Conservation (phyloP, 2,797 vertebrate genomes). For the Danio jaintianensis region DNA sequence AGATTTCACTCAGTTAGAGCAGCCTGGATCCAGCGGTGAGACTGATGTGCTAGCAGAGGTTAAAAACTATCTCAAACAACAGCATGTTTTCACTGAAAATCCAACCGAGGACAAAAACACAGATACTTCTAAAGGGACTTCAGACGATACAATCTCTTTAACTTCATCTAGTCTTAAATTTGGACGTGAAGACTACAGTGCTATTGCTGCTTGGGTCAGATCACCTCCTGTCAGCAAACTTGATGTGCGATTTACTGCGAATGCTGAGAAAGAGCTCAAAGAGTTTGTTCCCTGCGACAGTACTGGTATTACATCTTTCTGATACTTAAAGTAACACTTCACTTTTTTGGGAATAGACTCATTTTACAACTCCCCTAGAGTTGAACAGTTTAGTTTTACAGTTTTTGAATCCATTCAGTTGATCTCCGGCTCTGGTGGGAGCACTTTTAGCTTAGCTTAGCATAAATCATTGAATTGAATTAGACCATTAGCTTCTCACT, state of each 20-base stretch:
- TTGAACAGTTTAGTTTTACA: too few relatives aligned
- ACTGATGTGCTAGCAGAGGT: constrained; percentile 34
- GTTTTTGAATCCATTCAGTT: too few relatives aligned
- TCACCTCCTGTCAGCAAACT: constrained; percentile 78
- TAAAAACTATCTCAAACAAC: constrained; percentile 65
- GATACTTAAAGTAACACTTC: too few relatives aligned
- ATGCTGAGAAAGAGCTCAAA: constrained; percentile 79
- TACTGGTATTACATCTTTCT: constrained; percentile 65
- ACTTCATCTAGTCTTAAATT: constrained; percentile 52
- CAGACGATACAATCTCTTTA: neutral
- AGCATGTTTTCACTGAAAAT: constrained; percentile 39
- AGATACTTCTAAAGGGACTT: neutral
- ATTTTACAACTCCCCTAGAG: too few relatives aligned
- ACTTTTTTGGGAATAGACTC: too few relatives aligned
- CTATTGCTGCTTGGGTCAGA: constrained; percentile 84
- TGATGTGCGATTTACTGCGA: constrained; percentile 85
- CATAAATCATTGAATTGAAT: too few relatives aligned
- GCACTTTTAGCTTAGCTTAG: too few relatives aligned
- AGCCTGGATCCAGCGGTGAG: neutral
- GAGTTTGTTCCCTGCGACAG: constrained; percentile 74
- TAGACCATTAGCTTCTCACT: too few relatives aligned
- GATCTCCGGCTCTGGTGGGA: too few relatives aligned
- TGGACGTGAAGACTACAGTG: constrained; percentile 66
- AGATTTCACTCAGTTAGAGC: neutral
- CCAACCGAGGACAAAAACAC: constrained; percentile 11